Base-by-base conservation (phyloP, 2,797 vertebrate genomes). In the Sebastolobus alascanus region DNA sequence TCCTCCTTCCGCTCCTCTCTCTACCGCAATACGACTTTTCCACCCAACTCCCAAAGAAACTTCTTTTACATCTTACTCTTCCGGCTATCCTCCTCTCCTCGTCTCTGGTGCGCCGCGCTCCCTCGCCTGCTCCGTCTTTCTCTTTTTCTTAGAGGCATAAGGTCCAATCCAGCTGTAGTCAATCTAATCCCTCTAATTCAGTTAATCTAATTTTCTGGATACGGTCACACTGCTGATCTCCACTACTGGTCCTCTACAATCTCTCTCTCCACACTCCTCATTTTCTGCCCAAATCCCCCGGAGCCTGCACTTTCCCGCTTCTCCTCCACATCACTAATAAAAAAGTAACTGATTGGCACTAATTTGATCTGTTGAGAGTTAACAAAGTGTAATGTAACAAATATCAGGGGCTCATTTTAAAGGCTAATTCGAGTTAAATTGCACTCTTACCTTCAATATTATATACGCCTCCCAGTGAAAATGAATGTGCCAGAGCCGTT, bases 121-220 rank as follows among this genome's bases (percentile, higher is more conserved):
- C 55, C 54, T 64, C 69, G 64, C 61, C 69, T 65, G 35, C 78
- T 77, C 43, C 56, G 13, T 78, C 73, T 74, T 75, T 69, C 60
- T 79, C 31, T 87, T 84, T 43, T 85, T 92, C 84, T 87, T 81
- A 46, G 73, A 87, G 81, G 77, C 89, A 89, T 86, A 76, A 80
- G 77, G 85, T 92, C 90, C 87, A 88, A 66, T 89, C 84, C 86
- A 87, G 86, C 84, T 83, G 88, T 67, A 85, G 87, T 93, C 84
- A 89, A 91, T 91, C 89, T 91, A 93, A 93, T 93, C 90, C 92
- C 87, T 91, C 90, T 93, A 93, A 93, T 94, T 93, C 93, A 83
- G 84, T 91, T 93, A 93, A 93, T 93, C 92, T 87, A 87, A 91
- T 93, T 90, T 93, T 92, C 87, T 90, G 90, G 85, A 81, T 90